Evolutionary conservation across 2,797 vertebrate species (phyloP), one percentile per base, ranked within the genome.

Genomic region (Siniperca scherzeri): DNA sequence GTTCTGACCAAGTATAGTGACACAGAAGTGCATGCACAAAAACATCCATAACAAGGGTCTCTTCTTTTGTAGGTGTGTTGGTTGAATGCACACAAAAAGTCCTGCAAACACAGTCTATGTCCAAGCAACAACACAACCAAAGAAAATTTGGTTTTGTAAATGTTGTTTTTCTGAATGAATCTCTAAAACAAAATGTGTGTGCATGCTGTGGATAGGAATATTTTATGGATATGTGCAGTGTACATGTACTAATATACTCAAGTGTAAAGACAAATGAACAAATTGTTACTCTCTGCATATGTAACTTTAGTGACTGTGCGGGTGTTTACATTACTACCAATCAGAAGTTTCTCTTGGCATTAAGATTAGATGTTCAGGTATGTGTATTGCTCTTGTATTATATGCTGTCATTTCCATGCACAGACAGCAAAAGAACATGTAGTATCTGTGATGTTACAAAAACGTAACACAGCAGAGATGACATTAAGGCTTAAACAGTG

Each of bases 231-330:
- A 11, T 36, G 56, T 68, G 38, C 11, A 27, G 1, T 71, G 25
- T 50, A 52, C 62, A 1, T 71, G 25, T 50, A 52, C 68, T 65
- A 1, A 75, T 75, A 27, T 69, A 66, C 66, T 59, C 16, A 36
- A 48, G 55, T 68, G 12, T 68, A 7, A 38, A 73, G 33, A 76
- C 3, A 76, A 40, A 68, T 21, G 5, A 55, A 19, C 25, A 16
- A 25, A 71, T 40, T 16, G 3, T 48, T 52, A 1, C 60, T 65
- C 11, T 21, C 13, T 57, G 22, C 30, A 50, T 21, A 44, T 25
- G 9, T 62, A 33, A 42, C n/a, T 30, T 65, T 3, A 25, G 19
- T 57, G 27, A 62, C 38, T 21, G 22, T 74, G 17, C 46, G 61
- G 17, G 25, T 53, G 16, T 65, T 78, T 65, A 38, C 9, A 2